These are phyloP conservation scores for Stigmatopora nigra DNA, from an alignment of 2,113 vertebrate genomes.

Conservation along the genomic window DNA sequence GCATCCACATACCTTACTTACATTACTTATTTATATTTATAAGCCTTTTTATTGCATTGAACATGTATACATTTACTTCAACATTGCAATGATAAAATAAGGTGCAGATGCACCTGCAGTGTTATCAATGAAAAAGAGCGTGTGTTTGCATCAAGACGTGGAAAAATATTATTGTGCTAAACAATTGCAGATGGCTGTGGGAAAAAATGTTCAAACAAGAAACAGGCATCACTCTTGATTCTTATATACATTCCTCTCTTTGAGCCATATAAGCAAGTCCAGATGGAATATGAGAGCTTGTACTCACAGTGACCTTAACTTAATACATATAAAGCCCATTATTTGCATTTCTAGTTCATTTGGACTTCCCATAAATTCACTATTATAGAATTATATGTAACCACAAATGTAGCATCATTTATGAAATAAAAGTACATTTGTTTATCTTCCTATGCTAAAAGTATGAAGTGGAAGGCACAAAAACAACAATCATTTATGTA, in stretches of 20 bases:
- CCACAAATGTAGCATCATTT: no score
- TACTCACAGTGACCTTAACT: neutral
- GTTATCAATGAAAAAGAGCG: neutral
- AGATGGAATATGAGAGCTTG: constrained; percentile 34
- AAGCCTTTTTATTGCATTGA: neutral
- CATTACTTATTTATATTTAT: neutral
- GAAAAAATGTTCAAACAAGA: constrained; percentile 33
- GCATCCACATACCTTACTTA: neutral
- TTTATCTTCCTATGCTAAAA: no score
- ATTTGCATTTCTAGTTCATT: neutral
- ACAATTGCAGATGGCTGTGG: constrained; percentile 30
- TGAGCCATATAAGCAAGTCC: constrained; percentile 47
- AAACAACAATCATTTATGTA: no score
- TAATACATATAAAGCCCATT: neutral
- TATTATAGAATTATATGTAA: no score
- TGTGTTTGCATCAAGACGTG: neutral
- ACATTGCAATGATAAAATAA: neutral
- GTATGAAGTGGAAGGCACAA: no score
- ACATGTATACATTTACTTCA: neutral
- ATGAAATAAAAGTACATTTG: no score
- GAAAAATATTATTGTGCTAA: neutral
- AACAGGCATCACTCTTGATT: constrained; percentile 27
- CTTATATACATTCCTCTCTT: constrained; percentile 35
- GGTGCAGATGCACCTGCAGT: neutral
- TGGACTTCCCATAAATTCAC: no score